Evolutionary conservation across 2,113 vertebrate species (phyloP).

Genomic region (Mastomys natalensis): DNA sequence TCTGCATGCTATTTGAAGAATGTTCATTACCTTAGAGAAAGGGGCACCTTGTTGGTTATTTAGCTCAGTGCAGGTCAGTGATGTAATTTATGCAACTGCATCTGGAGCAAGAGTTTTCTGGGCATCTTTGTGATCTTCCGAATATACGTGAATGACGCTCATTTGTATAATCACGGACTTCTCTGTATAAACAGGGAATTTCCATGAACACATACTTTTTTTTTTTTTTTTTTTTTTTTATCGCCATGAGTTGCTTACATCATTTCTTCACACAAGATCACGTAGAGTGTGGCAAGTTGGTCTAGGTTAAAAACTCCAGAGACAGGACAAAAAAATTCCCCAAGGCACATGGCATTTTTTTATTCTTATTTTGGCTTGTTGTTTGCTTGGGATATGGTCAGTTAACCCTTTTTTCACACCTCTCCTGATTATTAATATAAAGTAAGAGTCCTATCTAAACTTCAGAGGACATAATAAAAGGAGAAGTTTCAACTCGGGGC

Average conservation of each 20-base stretch:
- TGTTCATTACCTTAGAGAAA: constrained; percentile 96
- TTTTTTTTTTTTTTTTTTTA: no score
- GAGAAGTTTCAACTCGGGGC: neutral
- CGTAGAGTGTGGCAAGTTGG: neutral
- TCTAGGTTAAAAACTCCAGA: neutral
- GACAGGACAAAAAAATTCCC: neutral
- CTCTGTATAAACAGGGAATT: neutral
- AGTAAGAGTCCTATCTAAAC: neutral
- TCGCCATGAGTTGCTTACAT: neutral
- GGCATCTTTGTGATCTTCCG: constrained; percentile 91
- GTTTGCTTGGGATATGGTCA: neutral
- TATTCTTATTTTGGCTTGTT: constrained; percentile 44
- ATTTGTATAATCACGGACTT: constrained; percentile 65
- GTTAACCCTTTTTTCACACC: neutral
- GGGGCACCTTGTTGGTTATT: constrained; percentile 98
- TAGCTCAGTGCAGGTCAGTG: constrained; percentile 97
- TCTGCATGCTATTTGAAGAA: constrained; percentile 95
- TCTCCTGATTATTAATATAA: neutral
- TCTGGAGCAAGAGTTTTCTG: constrained; percentile 89
- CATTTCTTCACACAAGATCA: neutral
- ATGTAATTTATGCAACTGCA: constrained; percentile 96
- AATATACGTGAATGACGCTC: constrained; percentile 88
- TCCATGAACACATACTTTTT: neutral
- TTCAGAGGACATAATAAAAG: neutral
- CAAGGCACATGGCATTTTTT: neutral